These are phyloP conservation scores for Mesoclemmys tuberculata DNA, from an alignment of 2,113 vertebrate species.

Conservation along the genomic window DNA sequence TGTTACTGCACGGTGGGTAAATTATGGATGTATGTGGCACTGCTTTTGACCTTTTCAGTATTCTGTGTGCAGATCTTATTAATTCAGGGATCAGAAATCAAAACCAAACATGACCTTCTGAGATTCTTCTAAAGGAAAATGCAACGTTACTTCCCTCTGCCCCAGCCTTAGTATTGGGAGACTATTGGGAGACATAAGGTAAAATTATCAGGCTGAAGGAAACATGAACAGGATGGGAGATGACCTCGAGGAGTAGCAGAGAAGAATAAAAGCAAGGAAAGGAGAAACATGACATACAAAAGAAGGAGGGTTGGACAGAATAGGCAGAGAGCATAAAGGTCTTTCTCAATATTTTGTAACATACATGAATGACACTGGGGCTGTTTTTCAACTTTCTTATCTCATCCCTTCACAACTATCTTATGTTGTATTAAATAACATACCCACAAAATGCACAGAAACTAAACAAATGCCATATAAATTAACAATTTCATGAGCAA, in stretches of 20 bases:
- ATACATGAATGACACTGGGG: background rate
- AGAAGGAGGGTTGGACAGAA: background rate
- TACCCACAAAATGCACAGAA: background rate
- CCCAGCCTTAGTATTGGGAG: background rate
- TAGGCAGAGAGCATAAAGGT: background rate
- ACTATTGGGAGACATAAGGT: background rate
- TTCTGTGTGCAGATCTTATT: background rate
- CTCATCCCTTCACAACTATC: background rate
- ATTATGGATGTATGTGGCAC: background rate
- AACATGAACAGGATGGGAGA: background rate
- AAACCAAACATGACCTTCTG: background rate
- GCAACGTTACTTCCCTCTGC: background rate
- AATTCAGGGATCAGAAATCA: constrained; percentile 24
- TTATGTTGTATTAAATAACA: background rate
- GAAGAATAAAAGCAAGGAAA: background rate
- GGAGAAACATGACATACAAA: background rate
- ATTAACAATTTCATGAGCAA: background rate
- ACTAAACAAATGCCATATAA: background rate
- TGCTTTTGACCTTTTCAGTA: background rate
- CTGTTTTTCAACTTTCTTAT: background rate
- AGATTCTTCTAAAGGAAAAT: background rate
- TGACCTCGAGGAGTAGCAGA: background rate
- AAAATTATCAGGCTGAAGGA: background rate
- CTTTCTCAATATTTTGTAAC: background rate
- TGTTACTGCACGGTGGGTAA: background rate